Base-by-base conservation (phyloP, 2,888 invertebrate genomes). In the Tricholauxania praeusta region DNA sequence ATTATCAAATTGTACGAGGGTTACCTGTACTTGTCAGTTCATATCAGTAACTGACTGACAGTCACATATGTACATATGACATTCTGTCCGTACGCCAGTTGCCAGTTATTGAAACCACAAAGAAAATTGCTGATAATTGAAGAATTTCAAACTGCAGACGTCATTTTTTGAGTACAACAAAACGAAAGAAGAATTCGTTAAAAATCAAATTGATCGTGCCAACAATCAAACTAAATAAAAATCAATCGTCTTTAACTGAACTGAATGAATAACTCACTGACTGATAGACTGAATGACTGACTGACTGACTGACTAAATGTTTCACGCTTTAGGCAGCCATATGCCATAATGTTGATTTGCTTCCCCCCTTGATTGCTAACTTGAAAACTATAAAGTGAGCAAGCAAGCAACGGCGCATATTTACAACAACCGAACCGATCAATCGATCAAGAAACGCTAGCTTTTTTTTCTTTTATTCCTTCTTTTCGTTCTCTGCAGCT, bases 91-190 rank as follows among this genome's bases (percentile, higher is more conserved):
- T 10, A 10, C 39, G 39, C 5, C 39, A 8, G 39, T 39, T 39
- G 10, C 39, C 39, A 39, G 39, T 39, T 8, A 39, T 39, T 39
- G 39, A 39, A 39, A 39, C 39, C 39, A 39, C 39, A 39, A 39
- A n/a, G 8, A 22, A 68, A 68, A 59, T 15, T 12, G 59, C 68
- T 68, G 68, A 68, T 68, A 68, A 68, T 68, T 68, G 22, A 59
- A 59, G 68, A 68, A 68, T 68, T 68, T 68, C 68, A 59, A 68
- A 59, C 57, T 68, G 68, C 59, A 68, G 49, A 68, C 68, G 68
- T 68, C 68, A 68, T 57, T 59, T 64, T 64, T 19, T 15, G 47
- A 19, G 55, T 59, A 47, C 14, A 39, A 47, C 47, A 62, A 64
- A 51, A 48, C 32, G 55, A 55, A 39, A 68, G 14, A 19, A 72